phyloP scores from a whole-genome alignment of 2,888 invertebrate species.

The Falcaria lacertinaria region DNA sequence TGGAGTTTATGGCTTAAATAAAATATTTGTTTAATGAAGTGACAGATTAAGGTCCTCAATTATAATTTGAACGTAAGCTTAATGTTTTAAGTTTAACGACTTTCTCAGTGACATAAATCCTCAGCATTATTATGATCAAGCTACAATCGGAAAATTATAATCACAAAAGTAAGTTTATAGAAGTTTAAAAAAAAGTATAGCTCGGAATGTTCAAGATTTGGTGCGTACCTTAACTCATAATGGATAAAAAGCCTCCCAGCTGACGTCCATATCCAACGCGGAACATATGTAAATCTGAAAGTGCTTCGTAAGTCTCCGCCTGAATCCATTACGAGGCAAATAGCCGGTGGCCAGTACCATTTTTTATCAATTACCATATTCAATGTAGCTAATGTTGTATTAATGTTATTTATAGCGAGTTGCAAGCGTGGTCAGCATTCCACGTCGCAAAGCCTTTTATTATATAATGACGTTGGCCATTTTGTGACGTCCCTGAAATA shows the following conservation, averaged over 20 bases:
- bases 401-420: conserved; percentile 12
- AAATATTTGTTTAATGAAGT: no score
- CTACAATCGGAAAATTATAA: no score
- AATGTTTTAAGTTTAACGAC: no score
- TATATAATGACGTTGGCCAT: neutral
- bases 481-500: neutral
- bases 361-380: conserved; percentile 37
- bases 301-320: conserved; percentile 26
- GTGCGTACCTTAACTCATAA: conserved; percentile 1
- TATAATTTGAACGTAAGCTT: no score
- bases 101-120: no score
- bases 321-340: conserved; percentile 28
- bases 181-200: neutral
- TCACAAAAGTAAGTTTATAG: no score
- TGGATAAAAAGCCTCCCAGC: no score
- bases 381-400: conserved; percentile 19
- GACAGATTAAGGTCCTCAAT: no score
- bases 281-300: conserved; percentile 32
- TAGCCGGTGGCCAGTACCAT: conserved; percentile 14
- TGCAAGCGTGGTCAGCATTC: conserved; percentile 7
- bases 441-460: neutral
- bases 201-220: neutral
- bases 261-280: neutral
- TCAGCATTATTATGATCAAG: no score
- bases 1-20: no score